Evolutionary conservation across 1,140 invertebrate genomes (phyloP), one percentile per base, ranked within the genome.

Genomic region (Triops cancriformis): DNA sequence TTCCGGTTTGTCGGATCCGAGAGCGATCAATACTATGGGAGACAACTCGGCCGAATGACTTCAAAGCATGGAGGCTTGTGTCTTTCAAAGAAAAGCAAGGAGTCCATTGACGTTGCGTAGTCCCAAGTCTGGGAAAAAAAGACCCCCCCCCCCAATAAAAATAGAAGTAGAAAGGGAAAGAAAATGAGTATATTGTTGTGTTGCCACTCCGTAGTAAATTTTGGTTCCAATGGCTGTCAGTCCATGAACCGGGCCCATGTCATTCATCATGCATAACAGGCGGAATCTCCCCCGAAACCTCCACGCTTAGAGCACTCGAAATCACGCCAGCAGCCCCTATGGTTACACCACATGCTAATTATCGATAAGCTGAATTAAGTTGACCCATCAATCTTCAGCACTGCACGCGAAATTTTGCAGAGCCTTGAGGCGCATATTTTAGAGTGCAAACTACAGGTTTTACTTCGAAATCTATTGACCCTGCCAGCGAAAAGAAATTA

Each of bases 1-100:
- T 64, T 64, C 51, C 51, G 51, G 51, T 64, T 64, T 64, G 51
- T 23, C 51, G 23, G 51, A 64, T 64, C 51, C 51, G 51, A 64
- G 51, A 64, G 23, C 51, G 51, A 64, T 64, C 51, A 64, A 64
- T 64, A 64, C 51, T 64, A 18, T 23, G 51, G 51, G 51, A 64
- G 18, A 64, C 14, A 64, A 64, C 51, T 64, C 2, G 4, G n/a
- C 18, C 51, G n/a, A 64, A 23, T 64, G 51, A 64, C 51, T 64
- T 10, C 45, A 64, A 64, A 5, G 51, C 51, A 64, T 23, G 51
- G 11, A 64, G 51, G 51, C 51, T 18, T 64, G 51, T n/a, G 5
- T 64, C 18, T 18, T 23, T 5, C 51, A 18, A 64, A 64, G 14
- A 18, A 18, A 64, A 23, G 18, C 51, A 64, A 64, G n/a, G 18